These are phyloP conservation scores for Zaprionus lachaisei DNA, from an alignment of 1,140 invertebrate genomes.

Conservation along the genomic window DNA sequence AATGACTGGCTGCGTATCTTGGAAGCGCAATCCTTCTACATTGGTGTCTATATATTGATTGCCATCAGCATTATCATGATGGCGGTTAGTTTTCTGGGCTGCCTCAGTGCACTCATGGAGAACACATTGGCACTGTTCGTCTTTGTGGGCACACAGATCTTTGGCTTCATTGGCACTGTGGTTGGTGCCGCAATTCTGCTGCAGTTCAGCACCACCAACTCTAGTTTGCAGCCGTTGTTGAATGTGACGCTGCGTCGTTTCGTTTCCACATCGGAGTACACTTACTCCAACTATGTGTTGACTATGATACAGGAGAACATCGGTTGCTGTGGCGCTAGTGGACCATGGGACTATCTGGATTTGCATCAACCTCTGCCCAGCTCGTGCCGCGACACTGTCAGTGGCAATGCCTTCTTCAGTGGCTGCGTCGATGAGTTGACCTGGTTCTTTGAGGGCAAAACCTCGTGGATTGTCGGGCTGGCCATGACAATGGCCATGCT, in stretches of 20 bases:
- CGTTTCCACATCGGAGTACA: slow-evolving; percentile 87
- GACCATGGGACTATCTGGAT: slow-evolving; percentile 91
- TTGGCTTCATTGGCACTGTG: slow-evolving; percentile 89
- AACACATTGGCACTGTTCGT: slow-evolving; percentile 86
- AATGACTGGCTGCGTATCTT: slow-evolving; percentile 92
- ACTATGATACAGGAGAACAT: slow-evolving; percentile 94
- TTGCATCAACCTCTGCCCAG: slow-evolving; percentile 91
- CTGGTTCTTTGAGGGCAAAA: slow-evolving; percentile 92
- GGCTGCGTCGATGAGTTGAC: slow-evolving; percentile 94
- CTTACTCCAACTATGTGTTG: slow-evolving; percentile 88
- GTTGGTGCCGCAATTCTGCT: slow-evolving; percentile 91
- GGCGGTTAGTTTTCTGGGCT: slow-evolving; percentile 90
- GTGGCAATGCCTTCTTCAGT: slow-evolving; percentile 94
- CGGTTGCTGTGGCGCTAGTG: slow-evolving; percentile 93
- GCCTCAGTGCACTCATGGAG: slow-evolving; percentile 90
- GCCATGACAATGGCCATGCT: slow-evolving; percentile 90
- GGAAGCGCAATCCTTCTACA: slow-evolving; percentile 91
- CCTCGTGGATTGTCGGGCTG: slow-evolving; percentile 93
- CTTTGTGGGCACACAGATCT: slow-evolving; percentile 88
- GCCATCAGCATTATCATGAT: slow-evolving; percentile 89
- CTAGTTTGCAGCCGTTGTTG: slow-evolving; percentile 90
- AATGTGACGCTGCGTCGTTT: slow-evolving; percentile 88
- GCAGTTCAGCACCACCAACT: slow-evolving; percentile 91
- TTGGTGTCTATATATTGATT: slow-evolving; percentile 92
- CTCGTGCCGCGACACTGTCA: slow-evolving; percentile 93